A percentile compares a stretch with the other conserved stretches of the same genome.
These are phyloP conservation scores for Pteronura brasiliensis DNA, from an alignment of 2,113 vertebrate genomes.

Conservation along the genomic window DNA sequence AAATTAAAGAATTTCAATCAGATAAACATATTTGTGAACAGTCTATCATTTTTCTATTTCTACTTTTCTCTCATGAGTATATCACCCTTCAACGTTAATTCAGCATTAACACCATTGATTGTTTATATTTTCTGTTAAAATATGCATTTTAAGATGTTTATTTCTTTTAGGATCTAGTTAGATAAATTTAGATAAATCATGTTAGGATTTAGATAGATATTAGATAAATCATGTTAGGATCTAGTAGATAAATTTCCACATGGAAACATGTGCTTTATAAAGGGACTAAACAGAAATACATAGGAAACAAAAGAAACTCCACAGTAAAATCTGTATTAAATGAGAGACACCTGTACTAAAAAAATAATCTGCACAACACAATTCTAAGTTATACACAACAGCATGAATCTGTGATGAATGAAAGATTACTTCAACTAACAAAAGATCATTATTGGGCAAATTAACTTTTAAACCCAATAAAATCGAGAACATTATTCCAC, in stretches of 20 bases:
- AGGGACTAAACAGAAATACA: neutral
- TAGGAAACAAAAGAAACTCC: neutral
- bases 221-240: neutral
- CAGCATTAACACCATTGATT: neutral
- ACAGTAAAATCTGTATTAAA: neutral
- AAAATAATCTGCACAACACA: neutral
- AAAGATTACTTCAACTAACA: neutral
- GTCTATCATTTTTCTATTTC: neutral
- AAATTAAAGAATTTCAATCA: neutral
- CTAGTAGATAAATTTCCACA: neutral
- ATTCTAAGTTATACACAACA: neutral
- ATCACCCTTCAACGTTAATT: neutral
- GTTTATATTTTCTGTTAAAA: slow-evolving; percentile 4
- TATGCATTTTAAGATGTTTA: neutral
- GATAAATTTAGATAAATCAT: neutral
- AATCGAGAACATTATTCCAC: slow-evolving; percentile 15
- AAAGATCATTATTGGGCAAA: neutral
- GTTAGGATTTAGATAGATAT: neutral
- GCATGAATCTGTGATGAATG: neutral
- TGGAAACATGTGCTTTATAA: neutral
- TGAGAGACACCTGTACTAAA: neutral
- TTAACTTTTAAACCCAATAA: neutral
- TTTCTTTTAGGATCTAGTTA: neutral
- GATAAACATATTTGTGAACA: neutral
- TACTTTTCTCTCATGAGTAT: neutral